These are phyloP conservation scores for Dermochelys coriacea DNA, from an alignment of 2,797 vertebrate genomes.

Conservation along the genomic window DNA sequence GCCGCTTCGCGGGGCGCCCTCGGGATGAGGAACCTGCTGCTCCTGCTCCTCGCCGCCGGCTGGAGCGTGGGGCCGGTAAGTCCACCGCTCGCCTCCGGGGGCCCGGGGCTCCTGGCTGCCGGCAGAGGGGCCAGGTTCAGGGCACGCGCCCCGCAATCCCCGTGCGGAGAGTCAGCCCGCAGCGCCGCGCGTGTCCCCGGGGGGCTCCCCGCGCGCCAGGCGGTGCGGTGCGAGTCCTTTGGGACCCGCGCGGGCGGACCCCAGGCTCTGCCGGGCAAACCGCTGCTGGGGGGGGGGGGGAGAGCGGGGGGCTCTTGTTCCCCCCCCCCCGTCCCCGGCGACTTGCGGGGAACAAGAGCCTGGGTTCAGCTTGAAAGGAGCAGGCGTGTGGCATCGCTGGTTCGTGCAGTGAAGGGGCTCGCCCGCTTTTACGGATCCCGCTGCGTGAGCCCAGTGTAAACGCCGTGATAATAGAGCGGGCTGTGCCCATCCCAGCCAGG, in stretches of 20 bases:
- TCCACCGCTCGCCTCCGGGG: not conserved
- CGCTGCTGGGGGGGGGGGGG: no score
- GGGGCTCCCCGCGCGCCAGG: not conserved
- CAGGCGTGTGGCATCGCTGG: not conserved
- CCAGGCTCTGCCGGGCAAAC: not conserved
- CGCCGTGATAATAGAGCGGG: not conserved
- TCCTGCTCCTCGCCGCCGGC: constrained; percentile 71
- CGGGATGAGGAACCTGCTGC: constrained; percentile 58
- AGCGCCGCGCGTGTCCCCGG: not conserved
- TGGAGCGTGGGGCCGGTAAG: constrained; percentile 74
- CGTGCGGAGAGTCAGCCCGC: not conserved
- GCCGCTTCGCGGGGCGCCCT: not conserved
- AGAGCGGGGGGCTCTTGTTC: no score
- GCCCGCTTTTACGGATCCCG: no score
- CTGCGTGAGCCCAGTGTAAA: not conserved
- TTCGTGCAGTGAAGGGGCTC: no score
- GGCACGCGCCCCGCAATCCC: no score
- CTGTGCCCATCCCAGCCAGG: not conserved
- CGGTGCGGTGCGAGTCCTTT: accelerated
- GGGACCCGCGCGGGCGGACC: no score
- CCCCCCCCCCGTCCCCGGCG: no score
- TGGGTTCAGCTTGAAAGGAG: not conserved
- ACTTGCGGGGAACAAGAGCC: no score
- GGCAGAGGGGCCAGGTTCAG: no score
- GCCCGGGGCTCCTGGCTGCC: not conserved